Conservation (phyloP, 2,888 invertebrate species). For the Gisinianus flammeolus region DNA sequence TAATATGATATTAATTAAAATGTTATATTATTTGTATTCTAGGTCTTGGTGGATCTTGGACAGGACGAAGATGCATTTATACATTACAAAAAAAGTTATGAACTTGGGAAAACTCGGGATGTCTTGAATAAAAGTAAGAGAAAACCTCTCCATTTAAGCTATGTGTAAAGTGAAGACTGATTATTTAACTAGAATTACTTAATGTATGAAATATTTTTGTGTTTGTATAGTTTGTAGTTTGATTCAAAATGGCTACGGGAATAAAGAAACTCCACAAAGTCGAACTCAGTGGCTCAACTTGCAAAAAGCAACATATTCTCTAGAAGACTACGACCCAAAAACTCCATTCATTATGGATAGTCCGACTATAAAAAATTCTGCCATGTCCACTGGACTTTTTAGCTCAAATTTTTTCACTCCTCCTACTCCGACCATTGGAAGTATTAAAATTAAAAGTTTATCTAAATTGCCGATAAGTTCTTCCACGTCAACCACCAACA, state of each 20-base stretch:
- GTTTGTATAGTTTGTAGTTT: constrained; percentile 24
- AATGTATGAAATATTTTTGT: not conserved
- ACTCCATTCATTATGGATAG: not conserved
- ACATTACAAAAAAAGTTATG: constrained; percentile 34
- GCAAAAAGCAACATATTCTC: constrained; percentile 11
- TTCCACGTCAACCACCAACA: not conserved
- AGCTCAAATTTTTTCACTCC: not conserved
- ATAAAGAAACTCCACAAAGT: constrained; percentile 9
- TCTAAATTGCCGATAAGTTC: too few species aligned
- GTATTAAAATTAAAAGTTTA: not conserved
- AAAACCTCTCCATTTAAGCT: not conserved
- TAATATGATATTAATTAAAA: not conserved
- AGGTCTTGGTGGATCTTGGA: constrained; percentile 10
- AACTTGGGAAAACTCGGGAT: constrained; percentile 22
- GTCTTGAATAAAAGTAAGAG: constrained; percentile 33
- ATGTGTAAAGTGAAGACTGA: not conserved
- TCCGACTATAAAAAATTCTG: not conserved
- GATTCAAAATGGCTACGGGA: constrained; percentile 32
- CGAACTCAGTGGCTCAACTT: constrained; percentile 32
- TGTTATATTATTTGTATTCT: not conserved
- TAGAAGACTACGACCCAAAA: not conserved
- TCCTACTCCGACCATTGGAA: not conserved
- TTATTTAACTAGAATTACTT: not conserved
- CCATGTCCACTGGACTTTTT: not conserved
- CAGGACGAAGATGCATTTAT: constrained; percentile 15